Conservation (phyloP, 2,797 vertebrate species). For the Tokudaia tokunoshimensis region DNA sequence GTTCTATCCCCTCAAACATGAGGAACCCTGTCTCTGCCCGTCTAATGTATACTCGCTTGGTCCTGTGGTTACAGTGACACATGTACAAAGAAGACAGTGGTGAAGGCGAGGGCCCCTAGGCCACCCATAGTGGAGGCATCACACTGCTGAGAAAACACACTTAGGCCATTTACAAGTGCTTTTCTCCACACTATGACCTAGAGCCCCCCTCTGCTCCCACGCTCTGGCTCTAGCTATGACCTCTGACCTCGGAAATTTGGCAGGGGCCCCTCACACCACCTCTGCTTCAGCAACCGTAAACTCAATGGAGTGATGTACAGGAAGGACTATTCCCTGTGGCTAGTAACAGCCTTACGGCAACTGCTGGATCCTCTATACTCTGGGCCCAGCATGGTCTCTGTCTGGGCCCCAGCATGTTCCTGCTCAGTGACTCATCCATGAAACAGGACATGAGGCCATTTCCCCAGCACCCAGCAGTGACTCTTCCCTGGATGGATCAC, state of each 20-base stretch:
- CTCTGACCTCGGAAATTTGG: neutral
- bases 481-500: neutral
- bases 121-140: neutral
- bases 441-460: neutral
- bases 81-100: neutral
- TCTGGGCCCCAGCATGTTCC: neutral
- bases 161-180: neutral
- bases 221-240: neutral
- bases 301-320: neutral
- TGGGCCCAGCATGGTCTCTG: neutral
- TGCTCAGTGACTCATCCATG: neutral
- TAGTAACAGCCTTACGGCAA: neutral
- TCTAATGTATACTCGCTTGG: too few relatives aligned
- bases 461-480: neutral
- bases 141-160: neutral
- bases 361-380: neutral
- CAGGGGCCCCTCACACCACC: neutral
- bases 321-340: neutral
- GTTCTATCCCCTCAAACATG: accelerated
- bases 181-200: neutral
- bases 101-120: neutral
- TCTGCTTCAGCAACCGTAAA: neutral
- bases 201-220: neutral
- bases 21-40: accelerated
- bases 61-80: too few relatives aligned